Conservation (phyloP, 1,140 invertebrate species). For the Vanessa atalanta region DNA sequence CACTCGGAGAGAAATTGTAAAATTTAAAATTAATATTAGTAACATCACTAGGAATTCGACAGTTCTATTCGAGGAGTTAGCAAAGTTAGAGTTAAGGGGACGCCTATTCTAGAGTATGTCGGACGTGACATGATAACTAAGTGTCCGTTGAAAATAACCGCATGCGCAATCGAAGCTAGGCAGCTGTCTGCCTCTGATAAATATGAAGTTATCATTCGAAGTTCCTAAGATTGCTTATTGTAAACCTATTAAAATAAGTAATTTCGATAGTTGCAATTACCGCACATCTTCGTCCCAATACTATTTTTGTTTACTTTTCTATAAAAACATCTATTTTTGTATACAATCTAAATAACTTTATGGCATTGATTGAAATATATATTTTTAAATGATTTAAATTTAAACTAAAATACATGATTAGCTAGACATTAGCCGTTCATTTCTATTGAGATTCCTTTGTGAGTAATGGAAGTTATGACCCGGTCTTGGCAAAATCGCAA, state of each 20-base stretch:
- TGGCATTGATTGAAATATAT: too few relatives aligned
- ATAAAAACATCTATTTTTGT: too few relatives aligned
- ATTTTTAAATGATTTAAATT: too few relatives aligned
- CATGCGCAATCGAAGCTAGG: neutral
- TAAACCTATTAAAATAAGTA: too few relatives aligned
- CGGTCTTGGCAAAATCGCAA: conserved; percentile 13
- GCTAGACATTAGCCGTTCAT: conserved; percentile 30
- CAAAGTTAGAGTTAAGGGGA: conserved; percentile 36
- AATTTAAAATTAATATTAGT: neutral
- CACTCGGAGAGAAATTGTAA: neutral
- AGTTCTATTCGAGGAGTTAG: neutral
- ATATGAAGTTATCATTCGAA: too few relatives aligned
- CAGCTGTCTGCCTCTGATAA: too few relatives aligned
- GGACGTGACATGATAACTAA: conserved; percentile 57
- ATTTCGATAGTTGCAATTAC: too few relatives aligned
- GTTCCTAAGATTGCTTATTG: too few relatives aligned
- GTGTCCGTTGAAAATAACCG: conserved; percentile 34
- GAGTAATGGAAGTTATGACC: conserved; percentile 17
- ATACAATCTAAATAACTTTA: too few relatives aligned
- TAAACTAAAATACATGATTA: neutral
- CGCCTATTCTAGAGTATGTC: conserved; percentile 57
- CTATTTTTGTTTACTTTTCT: too few relatives aligned
- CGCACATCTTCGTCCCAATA: too few relatives aligned
- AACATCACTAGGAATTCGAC: neutral
- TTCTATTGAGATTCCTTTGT: conserved; percentile 33